A percentile compares a stretch with the other conserved stretches of the same genome.
These are phyloP conservation scores for Xiphias gladius DNA, from an alignment of 2,113 vertebrate genomes.

Conservation along the genomic window DNA sequence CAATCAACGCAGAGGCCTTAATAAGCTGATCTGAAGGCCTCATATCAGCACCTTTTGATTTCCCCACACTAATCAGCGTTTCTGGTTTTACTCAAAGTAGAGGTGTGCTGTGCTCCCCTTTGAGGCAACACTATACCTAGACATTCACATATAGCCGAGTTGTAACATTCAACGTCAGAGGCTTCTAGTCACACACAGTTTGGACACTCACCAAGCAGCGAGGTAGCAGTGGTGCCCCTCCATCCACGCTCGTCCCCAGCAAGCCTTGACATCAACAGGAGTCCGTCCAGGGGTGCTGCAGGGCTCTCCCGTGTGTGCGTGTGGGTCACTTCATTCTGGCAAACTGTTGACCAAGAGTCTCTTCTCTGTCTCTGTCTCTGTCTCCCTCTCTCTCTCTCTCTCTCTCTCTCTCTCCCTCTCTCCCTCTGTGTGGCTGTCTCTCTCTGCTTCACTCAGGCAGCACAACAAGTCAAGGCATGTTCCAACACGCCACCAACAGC, in stretches of 20 bases:
- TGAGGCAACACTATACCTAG: slow-evolving; percentile 24
- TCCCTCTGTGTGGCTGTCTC: slow-evolving; percentile 8
- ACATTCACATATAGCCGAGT: slow-evolving; percentile 6
- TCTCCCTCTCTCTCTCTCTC: slow-evolving; percentile 9
- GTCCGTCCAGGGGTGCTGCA: slow-evolving; percentile 38
- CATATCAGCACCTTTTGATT: slow-evolving; percentile 2
- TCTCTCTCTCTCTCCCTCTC: slow-evolving; percentile 19
- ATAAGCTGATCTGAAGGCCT: slow-evolving; percentile 22
- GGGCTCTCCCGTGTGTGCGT: slow-evolving; percentile 10
- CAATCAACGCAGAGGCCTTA: background rate
- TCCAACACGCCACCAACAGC: slow-evolving; percentile 79
- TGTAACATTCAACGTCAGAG: slow-evolving; percentile 35
- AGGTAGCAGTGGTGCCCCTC: slow-evolving; percentile 33
- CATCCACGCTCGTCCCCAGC: slow-evolving; percentile 18
- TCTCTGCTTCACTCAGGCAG: slow-evolving; percentile 61
- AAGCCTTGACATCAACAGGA: slow-evolving; percentile 35
- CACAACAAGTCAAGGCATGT: slow-evolving; percentile 88
- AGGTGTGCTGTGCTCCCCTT: slow-evolving; percentile 6
- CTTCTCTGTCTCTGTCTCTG: slow-evolving; percentile 19
- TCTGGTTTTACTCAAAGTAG: slow-evolving; percentile 24
- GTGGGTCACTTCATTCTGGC: slow-evolving; percentile 60
- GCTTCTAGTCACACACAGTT: slow-evolving; percentile 27
- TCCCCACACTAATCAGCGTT: slow-evolving; percentile 5
- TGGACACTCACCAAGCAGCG: slow-evolving; percentile 60
- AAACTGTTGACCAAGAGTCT: slow-evolving; percentile 60